Evolutionary conservation across 2,888 invertebrate genomes (phyloP), one percentile per base, ranked within the genome.

Genomic region (Cosmopolites sordidus): DNA sequence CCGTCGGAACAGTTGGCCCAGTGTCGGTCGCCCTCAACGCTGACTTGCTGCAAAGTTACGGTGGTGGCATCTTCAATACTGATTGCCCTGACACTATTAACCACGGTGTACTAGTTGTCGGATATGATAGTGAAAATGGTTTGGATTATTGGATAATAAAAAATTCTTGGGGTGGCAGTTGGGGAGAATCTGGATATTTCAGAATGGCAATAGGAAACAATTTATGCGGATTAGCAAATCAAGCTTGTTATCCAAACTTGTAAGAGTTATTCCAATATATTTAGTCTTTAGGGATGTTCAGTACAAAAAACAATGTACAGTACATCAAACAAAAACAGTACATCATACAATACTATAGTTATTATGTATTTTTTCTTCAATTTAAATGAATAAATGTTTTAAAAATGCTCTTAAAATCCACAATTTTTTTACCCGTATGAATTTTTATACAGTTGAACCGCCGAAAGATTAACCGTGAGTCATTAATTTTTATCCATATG

Each of bases 171-270:
- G 82, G 87, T 9, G 73, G 76, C 58, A 68, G 75, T 5, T 94
- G 93, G 92, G 93, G 94, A 17, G 81, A 84, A 45, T 69, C 83
- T 8, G 94, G 94, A 41, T 94, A 88, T 77, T 85, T 93, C 66
- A 86, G 85, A 75, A 92, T 94, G 86, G 80, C 87, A 17, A 82
- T 93, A 63, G 92, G 93, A 75, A 65, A 85, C 29, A 93, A 94
- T 74, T 83, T 87, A 70, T 94, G 94, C 73, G 93, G 92, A 65
- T 83, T 94, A 72, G 92, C 93, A 48, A 76, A 83, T 43, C 72
- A 78, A 57, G 86, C 92, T 59, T 89, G 89, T 68, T 93, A 89
- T 75, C 93, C 93, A 11, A 16, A 44, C 16, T 79, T 89, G 50
- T 44, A 44, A 14, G n/a, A 4, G 11, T 12, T 33, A n/a, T n/a